phyloP scores from a whole-genome alignment of 2,113 vertebrate genomes.

The Grus americana region DNA sequence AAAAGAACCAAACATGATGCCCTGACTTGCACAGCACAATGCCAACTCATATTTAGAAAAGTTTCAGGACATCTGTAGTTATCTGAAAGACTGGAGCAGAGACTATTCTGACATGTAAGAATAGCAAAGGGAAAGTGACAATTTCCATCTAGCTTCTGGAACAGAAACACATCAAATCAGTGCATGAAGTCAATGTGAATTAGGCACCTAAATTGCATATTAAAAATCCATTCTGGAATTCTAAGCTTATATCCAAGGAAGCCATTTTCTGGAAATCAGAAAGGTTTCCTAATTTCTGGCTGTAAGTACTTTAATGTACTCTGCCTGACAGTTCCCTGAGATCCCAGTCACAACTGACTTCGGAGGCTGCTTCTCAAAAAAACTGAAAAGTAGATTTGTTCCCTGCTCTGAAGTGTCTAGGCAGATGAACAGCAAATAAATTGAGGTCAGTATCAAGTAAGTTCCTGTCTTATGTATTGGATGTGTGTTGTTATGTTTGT shows the following conservation, averaged over 20 bases:
- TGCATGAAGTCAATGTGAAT: background rate
- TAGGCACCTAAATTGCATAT: background rate
- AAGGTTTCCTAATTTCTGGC: background rate
- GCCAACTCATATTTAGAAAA: background rate
- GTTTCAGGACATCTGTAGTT: background rate
- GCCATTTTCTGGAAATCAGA: background rate
- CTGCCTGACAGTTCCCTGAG: background rate
- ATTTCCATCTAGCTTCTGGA: background rate
- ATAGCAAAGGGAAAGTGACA: background rate
- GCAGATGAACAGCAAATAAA: background rate
- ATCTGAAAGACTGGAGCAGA: background rate
- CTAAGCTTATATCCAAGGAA: background rate
- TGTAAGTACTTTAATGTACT: background rate
- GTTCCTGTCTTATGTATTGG: background rate
- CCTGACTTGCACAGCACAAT: background rate
- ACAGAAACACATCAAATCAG: background rate
- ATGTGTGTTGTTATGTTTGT: background rate
- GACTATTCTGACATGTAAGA: background rate
- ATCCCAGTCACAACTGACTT: background rate
- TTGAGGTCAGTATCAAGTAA: background rate
- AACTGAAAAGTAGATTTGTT: background rate
- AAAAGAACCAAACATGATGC: background rate
- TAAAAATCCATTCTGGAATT: background rate
- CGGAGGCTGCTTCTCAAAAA: background rate
- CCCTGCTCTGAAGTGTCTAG: background rate